phyloP scores from a whole-genome alignment of 2,113 vertebrate genomes.

The Platanista minor region DNA sequence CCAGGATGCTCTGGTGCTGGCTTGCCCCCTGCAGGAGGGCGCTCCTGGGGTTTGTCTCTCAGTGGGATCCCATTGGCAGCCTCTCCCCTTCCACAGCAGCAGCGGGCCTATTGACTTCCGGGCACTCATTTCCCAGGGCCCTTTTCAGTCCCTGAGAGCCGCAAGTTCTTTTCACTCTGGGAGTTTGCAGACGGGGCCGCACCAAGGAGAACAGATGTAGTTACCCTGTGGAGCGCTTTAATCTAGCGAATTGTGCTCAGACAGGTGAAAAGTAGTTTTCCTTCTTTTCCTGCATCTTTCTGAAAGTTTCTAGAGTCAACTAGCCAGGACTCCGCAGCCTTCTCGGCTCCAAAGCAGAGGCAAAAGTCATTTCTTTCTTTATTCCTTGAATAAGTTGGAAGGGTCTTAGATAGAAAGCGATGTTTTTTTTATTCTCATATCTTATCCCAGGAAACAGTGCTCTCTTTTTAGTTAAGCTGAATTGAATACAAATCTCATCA shows the following conservation, averaged over 20 bases:
- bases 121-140: conserved; percentile 51
- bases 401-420: not conserved
- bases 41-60: conserved; percentile 28
- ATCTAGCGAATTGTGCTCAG: conserved; percentile 1
- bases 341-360: not conserved
- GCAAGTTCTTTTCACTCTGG: conserved; percentile 51
- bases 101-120: conserved; percentile 22
- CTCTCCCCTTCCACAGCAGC: not conserved
- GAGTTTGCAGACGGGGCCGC: not conserved
- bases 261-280: conserved; percentile 51
- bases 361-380: not conserved
- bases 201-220: conserved; percentile 35
- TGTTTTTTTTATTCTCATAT: not conserved
- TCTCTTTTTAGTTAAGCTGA: not conserved
- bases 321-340: not conserved
- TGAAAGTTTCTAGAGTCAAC: conserved; percentile 34
- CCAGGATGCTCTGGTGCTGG: not conserved
- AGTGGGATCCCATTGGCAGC: conserved; percentile 34
- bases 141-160: conserved; percentile 36
- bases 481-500: not conserved
- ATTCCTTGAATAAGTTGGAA: conserved; percentile 23
- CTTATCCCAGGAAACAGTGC: conserved; percentile 2
- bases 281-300: conserved; percentile 11
- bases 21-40: not conserved
- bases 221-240: conserved; percentile 4